These are phyloP conservation scores for Drosophila sordidula DNA, from an alignment of 2,888 invertebrate species.

Conservation along the genomic window DNA sequence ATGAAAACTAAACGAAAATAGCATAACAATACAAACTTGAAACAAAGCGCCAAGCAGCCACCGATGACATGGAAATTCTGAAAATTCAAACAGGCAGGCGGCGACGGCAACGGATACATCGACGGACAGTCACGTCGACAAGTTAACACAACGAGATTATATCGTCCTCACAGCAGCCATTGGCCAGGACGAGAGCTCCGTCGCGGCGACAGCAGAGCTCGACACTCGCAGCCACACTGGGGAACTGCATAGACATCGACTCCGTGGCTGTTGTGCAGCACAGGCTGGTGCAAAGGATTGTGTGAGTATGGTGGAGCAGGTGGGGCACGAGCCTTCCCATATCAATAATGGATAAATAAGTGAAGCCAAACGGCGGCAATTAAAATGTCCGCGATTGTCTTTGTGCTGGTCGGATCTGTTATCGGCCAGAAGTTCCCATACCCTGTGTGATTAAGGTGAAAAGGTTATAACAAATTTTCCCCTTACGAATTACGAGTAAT, in stretches of 20 bases:
- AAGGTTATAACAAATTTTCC: too few species aligned
- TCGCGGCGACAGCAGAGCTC: conserved; percentile 47
- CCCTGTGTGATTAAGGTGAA: conserved; percentile 20
- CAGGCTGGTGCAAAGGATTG: conserved; percentile 83
- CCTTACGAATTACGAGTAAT: too few species aligned
- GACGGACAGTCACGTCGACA: conserved; percentile 53
- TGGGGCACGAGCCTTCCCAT: conserved; percentile 4
- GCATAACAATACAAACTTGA: conserved; percentile 45
- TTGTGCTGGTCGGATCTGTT: not conserved
- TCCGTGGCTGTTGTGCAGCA: conserved; percentile 86
- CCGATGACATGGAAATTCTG: conserved; percentile 55
- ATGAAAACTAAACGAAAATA: conserved; percentile 80
- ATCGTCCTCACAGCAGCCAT: conserved; percentile 23
- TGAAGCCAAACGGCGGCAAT: conserved; percentile 49
- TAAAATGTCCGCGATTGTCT: conserved; percentile 25
- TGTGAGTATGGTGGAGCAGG: conserved; percentile 78
- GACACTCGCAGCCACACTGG: conserved; percentile 85
- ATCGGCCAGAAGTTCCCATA: conserved; percentile 15
- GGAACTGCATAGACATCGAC: conserved; percentile 88
- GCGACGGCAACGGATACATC: conserved; percentile 38
- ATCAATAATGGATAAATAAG: conserved; percentile 62
- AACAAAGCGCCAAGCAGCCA: conserved; percentile 59
- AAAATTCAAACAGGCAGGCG: conserved; percentile 62
- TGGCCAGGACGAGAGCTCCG: conserved; percentile 30
- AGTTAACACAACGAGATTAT: conserved; percentile 55